Evolutionary conservation across 2,888 invertebrate species (phyloP).

Genomic region (Andrena haemorrhoa): DNA sequence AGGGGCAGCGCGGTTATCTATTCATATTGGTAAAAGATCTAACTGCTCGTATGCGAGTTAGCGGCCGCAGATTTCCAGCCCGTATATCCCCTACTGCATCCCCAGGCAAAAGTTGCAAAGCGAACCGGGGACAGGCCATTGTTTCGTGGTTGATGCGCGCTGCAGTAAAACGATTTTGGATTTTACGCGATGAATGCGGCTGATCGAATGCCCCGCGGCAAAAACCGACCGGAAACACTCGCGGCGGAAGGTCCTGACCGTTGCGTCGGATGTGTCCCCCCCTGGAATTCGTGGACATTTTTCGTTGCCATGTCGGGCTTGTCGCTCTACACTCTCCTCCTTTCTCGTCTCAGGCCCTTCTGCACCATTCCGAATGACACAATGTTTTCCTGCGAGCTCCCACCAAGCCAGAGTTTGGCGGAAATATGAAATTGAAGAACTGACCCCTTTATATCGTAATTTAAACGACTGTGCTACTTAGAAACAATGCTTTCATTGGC

Average conservation of each 20-base stretch:
- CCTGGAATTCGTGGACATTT: constrained; percentile 43
- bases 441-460: neutral
- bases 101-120: constrained; percentile 8
- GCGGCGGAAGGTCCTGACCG: constrained; percentile 47
- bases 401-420: neutral
- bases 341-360: neutral
- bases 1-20: too few species aligned
- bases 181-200: constrained; percentile 60
- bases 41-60: too few species aligned
- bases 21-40: neutral
- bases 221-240: constrained; percentile 41
- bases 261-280: constrained; percentile 51
- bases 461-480: neutral
- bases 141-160: constrained; percentile 50
- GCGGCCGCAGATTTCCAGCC: neutral
- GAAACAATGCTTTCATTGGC: too few species aligned
- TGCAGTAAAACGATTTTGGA: constrained; percentile 57
- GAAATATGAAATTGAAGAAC: neutral
- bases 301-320: constrained; percentile 20
- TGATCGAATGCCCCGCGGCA: constrained; percentile 51
- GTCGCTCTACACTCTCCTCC: neutral
- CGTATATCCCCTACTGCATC: neutral
- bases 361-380: neutral
- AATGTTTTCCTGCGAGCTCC: constrained; percentile 1
- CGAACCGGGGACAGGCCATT: constrained; percentile 27